Evolutionary conservation across 2,113 vertebrate genomes (phyloP).

Genomic region (Upupa epops): DNA sequence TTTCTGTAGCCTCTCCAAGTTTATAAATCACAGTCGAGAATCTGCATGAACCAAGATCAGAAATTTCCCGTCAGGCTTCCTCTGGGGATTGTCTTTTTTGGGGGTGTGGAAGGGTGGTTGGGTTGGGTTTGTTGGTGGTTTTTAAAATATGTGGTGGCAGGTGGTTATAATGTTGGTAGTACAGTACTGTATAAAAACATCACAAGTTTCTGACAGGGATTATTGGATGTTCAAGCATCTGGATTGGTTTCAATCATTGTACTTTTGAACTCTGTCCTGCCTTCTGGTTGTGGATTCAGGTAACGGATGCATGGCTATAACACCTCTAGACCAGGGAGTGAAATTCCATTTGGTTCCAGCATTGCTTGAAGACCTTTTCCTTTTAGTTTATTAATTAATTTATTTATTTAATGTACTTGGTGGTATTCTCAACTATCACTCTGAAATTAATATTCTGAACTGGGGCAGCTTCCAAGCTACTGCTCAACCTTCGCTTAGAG

Average conservation of each 20-base stretch:
- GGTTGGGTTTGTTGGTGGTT: not conserved
- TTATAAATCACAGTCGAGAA: not conserved
- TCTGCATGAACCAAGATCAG: not conserved
- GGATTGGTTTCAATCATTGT: not conserved
- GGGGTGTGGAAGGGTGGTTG: not conserved
- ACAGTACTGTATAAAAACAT: not conserved
- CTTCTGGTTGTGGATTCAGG: not conserved
- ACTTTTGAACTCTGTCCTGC: not conserved
- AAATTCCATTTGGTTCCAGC: not conserved
- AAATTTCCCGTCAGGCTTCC: not conserved
- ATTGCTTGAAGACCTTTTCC: not conserved
- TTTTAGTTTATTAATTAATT: not conserved
- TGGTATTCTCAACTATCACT: not conserved
- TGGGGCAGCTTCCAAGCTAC: conserved; percentile 25
- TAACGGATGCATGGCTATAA: not conserved
- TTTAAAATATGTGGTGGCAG: not conserved
- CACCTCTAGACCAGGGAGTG: not conserved
- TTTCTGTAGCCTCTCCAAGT: not conserved
- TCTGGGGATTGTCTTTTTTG: not conserved
- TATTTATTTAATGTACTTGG: not conserved
- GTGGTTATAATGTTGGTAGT: not conserved
- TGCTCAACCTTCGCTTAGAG: conserved; percentile 29
- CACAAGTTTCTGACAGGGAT: not conserved
- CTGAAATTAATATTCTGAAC: conserved; percentile 10
- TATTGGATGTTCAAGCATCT: not conserved